Base-by-base conservation (phyloP, 2,888 invertebrate species). In the Stramonita haemastoma region DNA sequence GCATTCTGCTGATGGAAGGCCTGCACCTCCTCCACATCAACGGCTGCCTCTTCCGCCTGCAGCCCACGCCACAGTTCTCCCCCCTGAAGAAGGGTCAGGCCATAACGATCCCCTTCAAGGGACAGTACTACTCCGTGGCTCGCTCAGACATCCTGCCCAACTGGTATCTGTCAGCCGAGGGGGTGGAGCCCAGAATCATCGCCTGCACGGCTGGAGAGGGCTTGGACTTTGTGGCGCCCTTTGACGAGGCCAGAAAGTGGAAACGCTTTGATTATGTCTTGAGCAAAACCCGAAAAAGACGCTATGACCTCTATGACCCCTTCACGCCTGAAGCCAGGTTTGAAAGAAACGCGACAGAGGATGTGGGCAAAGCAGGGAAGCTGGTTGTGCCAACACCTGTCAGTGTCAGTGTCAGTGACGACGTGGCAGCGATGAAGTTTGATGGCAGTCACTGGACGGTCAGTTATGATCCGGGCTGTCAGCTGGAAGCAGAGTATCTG, bases 81-180 rank as follows among this genome's bases (percentile, higher is more conserved):
- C 91, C 93, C 46, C 87, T 95, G 73, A 90, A 91, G 17, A 91
- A 92, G 83, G 93, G 93, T n/a, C 93, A 94, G 13, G 89, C 91
- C 2, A 0, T 94, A 22, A 91, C 90, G 56, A 92, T 94, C 13
- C 88, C 91, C 13, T 93, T 94, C 86, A 92, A 92, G 86, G 94
- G 93, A 73, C 93, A 95, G 90, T 92, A 93, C 90, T 94, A 93
- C 90, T 94, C 94, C 32, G 93, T 94, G 22, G 93, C 94, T n/a
- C 91, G 93, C 77, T 93, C 93, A 36, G 94, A 95, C 89, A 86
- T 94, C 19, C 91, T 94, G 91, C 95, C 95, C 22, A 95, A 95
- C 84, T 95, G 95, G 95, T 95, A 94, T 88, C 90, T 95, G 6
- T 87, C 91, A 34, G 91, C 91, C 77, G 93, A 93, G 8, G 93